phyloP scores from a whole-genome alignment of 2,888 invertebrate genomes.

The Reticulitermes lucifugus region DNA sequence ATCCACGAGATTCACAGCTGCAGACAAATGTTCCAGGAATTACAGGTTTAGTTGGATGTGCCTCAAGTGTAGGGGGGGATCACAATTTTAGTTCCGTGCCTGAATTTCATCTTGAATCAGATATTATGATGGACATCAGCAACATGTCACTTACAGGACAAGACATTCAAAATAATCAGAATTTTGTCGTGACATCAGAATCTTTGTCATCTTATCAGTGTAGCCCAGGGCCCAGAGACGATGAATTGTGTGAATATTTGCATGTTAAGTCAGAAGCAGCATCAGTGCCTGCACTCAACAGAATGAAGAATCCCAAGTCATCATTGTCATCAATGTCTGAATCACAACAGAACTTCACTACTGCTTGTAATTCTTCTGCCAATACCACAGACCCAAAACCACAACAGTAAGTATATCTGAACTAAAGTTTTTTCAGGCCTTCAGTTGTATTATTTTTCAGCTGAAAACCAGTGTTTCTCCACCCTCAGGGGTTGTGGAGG shows the following conservation, averaged over 20 bases:
- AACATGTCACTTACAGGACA: slow-evolving; percentile 4
- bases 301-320: neutral
- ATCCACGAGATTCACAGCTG: neutral
- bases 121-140: neutral
- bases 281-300: neutral
- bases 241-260: neutral
- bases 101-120: slow-evolving; percentile 5
- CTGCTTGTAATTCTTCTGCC: neutral
- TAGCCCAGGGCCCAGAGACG: neutral
- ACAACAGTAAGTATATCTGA: neutral
- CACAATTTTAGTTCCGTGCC: neutral
- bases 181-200: neutral
- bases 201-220: neutral
- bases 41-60: neutral
- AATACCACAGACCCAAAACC: neutral
- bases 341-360: neutral
- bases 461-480: too few relatives aligned
- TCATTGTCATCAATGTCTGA: neutral
- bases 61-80: neutral
- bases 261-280: neutral
- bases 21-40: neutral
- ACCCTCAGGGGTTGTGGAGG: too few relatives aligned
- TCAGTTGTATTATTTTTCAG: too few relatives aligned
- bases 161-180: neutral
- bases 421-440: too few relatives aligned